phyloP scores from a whole-genome alignment of 1,140 invertebrate species.

The Euborellia annulipes region DNA sequence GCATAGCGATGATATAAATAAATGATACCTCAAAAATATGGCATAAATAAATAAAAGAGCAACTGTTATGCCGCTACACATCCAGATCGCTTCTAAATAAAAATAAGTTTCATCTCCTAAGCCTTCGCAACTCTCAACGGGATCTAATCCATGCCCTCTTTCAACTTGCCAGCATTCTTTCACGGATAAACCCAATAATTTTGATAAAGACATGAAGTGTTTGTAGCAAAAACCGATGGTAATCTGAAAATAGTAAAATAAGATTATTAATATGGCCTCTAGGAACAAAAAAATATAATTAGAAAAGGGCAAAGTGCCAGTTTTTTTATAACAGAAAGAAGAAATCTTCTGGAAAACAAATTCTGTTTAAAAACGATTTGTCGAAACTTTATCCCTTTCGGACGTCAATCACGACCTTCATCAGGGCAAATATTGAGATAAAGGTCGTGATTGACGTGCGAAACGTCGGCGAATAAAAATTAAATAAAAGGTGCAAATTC shows the following conservation, averaged over 20 bases:
- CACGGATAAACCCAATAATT: slow-evolving; percentile 20
- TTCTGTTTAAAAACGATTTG: too few relatives aligned
- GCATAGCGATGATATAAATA: not conserved
- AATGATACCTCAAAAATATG: slow-evolving; percentile 31
- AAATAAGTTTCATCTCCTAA: slow-evolving; percentile 57
- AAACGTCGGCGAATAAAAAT: too few relatives aligned
- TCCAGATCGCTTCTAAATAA: slow-evolving; percentile 54
- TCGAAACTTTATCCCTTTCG: too few relatives aligned
- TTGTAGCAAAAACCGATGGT: slow-evolving; percentile 8
- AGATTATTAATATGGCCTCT: too few relatives aligned
- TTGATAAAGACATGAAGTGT: not conserved
- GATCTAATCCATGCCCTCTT: slow-evolving; percentile 39
- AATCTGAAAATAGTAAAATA: slow-evolving; percentile 4
- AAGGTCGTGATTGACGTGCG: too few relatives aligned
- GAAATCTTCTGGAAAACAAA: too few relatives aligned
- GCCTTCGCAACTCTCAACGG: slow-evolving; percentile 63
- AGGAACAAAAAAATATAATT: too few relatives aligned
- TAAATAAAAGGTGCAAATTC: too few relatives aligned
- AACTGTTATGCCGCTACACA: slow-evolving; percentile 43
- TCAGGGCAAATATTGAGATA: too few relatives aligned
- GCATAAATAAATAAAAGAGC: slow-evolving; percentile 45
- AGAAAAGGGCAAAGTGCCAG: too few relatives aligned
- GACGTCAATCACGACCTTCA: too few relatives aligned
- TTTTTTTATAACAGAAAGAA: too few relatives aligned
- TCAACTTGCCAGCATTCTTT: slow-evolving; percentile 44